Evolutionary conservation across 2,113 vertebrate genomes (phyloP).

Genomic region (Onychorhynchus coronatus): DNA sequence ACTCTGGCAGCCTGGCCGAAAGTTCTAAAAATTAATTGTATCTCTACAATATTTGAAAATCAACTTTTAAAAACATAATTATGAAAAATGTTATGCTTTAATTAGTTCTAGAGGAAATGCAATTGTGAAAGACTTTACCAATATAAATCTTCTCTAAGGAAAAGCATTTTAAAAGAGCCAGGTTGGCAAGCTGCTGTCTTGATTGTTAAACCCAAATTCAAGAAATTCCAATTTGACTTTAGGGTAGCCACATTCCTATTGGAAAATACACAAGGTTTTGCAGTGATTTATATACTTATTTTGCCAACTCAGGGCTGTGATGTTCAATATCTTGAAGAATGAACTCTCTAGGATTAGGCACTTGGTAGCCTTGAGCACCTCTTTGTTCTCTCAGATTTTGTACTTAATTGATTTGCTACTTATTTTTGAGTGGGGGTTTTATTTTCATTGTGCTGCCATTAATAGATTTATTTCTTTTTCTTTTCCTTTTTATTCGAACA

Average conservation of each 20-base stretch:
- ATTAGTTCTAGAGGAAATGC: constrained; percentile 1
- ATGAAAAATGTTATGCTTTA: background rate
- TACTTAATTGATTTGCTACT: constrained; percentile 37
- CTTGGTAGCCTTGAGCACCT: constrained; percentile 8
- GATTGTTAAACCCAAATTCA: background rate
- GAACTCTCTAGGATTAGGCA: constrained; percentile 4
- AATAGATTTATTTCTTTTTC: background rate
- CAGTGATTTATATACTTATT: background rate
- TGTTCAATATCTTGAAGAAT: constrained; percentile 8
- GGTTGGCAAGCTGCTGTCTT: background rate
- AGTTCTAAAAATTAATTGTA: background rate
- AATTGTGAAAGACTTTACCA: background rate
- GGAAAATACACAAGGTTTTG: background rate
- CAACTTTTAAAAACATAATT: background rate
- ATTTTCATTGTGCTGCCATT: background rate
- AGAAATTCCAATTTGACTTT: background rate
- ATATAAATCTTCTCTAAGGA: background rate
- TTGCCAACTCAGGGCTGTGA: background rate
- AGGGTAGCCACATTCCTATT: background rate
- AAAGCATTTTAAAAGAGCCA: background rate
- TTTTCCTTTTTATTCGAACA: background rate
- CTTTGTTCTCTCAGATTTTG: constrained; percentile 25
- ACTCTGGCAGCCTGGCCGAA: background rate
- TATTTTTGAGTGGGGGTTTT: background rate
- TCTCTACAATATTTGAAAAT: background rate